These are phyloP conservation scores for Drosophila arawakana DNA, from an alignment of 1,140 invertebrate species.

Conservation along the genomic window DNA sequence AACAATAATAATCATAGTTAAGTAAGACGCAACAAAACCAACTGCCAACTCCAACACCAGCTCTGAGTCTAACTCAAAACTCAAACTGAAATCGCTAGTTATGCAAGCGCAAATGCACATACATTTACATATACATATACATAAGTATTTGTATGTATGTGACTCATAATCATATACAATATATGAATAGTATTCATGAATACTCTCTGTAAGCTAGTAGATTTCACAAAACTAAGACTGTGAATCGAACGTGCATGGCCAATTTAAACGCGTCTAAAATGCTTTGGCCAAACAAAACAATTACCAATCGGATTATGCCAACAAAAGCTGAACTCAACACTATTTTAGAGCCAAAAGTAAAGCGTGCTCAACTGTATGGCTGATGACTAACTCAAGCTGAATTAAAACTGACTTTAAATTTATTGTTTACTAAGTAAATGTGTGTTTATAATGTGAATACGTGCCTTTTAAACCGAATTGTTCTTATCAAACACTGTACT, in stretches of 20 bases:
- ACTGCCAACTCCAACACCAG: conserved; percentile 50
- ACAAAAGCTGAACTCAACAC: not conserved
- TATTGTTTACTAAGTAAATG: conserved; percentile 7
- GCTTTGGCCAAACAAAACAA: conserved; percentile 37
- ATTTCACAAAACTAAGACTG: conserved; percentile 29
- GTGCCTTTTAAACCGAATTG: conserved; percentile 20
- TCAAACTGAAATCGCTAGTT: conserved; percentile 34
- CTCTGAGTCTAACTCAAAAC: conserved; percentile 40
- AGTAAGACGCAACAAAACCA: conserved; percentile 64
- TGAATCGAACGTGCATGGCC: conserved; percentile 70
- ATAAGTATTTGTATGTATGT: conserved; percentile 36
- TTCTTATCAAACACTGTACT: not conserved
- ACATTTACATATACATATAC: not conserved
- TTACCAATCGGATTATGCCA: conserved; percentile 32
- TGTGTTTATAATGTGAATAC: conserved; percentile 37
- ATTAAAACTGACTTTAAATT: conserved; percentile 11
- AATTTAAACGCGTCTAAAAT: conserved; percentile 53
- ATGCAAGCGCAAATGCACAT: conserved; percentile 61
- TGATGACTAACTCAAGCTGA: conserved; percentile 33
- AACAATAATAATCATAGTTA: conserved; percentile 46
- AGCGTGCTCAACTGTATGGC: conserved; percentile 40
- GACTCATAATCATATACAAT: conserved; percentile 13
- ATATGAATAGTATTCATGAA: conserved; percentile 48
- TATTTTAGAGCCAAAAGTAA: conserved; percentile 8
- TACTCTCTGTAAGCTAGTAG: conserved; percentile 21